Base-by-base conservation (phyloP, 1,140 invertebrate genomes). In the Drosophila malerkotliana region DNA sequence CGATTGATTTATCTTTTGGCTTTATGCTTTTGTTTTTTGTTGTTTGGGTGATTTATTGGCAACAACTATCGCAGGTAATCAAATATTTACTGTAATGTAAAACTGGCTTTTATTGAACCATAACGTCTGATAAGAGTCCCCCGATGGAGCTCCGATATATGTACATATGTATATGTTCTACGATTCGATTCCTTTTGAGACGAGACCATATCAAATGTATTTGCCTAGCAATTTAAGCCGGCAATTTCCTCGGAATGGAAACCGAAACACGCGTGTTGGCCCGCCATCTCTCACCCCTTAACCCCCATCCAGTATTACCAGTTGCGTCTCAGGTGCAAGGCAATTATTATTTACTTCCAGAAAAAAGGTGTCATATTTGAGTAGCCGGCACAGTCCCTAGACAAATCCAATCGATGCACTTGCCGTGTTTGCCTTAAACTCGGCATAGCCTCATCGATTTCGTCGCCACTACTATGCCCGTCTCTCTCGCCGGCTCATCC, bases 331-430 rank as follows among this genome's bases (percentile, higher is more conserved):
- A 49, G 67, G 63, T 69, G 67, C 67, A 57, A 57, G 66, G 66
- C 66, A 57, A 69, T 69, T 69, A 48, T 41, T 69, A 49, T 67
- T 69, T 69, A 41, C 63, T 57, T 28, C 63, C 63, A 72, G 67
- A 41, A 72, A 66, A 74, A 74, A 75, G 72, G 72, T 75, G 72
- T 75, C 71, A 75, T 57, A 75, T 73, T 73, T 73, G 71, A 73
- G 71, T 48, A 73, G 51, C 28, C 58, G 57, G 30, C 49, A 21
- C 41, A 51, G 57, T 9, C 34, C 49, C 44, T 62, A 73, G 49
- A 55, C 57, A 61, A 52, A 71, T 51, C 64, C 71, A 74, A 34
- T 48, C 59, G 39, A 62, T 74, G 72, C 78, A 81, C 66, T 76
- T 52, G 77, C 56, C 32, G 4, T 81, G 78, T 77, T 82, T 68